A percentile compares a stretch with the other conserved stretches of the same genome.
phyloP scores from a whole-genome alignment of 2,113 vertebrate genomes.

The Lynx canadensis region DNA sequence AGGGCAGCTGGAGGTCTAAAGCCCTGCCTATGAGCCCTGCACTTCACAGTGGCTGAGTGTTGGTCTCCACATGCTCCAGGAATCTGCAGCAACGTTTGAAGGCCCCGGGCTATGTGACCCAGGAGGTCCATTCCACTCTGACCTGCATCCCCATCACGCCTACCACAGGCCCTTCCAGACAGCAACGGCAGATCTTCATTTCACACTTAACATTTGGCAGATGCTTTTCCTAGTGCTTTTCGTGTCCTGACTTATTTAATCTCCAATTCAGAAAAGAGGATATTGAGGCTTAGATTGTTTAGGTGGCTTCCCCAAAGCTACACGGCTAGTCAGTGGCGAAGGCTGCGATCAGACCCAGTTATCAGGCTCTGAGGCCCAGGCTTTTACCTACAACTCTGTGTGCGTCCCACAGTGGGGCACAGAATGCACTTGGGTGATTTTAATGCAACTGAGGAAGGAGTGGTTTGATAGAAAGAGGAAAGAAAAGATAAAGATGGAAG shows the following conservation, averaged over 20 bases:
- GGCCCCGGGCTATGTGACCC: too few relatives aligned
- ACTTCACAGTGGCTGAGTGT: not conserved
- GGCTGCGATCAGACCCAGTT: not conserved
- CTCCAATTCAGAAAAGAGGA: not conserved
- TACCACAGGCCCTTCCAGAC: not conserved
- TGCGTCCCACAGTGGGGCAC: not conserved
- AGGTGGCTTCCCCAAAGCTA: not conserved
- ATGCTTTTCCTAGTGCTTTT: not conserved
- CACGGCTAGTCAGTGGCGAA: not conserved
- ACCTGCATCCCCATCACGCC: not conserved
- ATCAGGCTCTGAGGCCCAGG: not conserved
- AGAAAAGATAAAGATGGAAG: not conserved
- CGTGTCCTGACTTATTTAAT: not conserved
- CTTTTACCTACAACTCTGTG: not conserved
- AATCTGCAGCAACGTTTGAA: not conserved
- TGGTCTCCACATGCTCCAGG: not conserved
- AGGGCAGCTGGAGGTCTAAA: not conserved
- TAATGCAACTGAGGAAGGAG: not conserved
- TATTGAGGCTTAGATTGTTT: not conserved
- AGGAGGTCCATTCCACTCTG: not conserved
- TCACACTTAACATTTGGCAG: not conserved
- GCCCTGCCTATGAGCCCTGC: fast-evolving
- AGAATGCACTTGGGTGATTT: not conserved
- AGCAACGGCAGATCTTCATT: not conserved
- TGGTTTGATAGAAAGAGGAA: not conserved